A percentile compares a stretch with the other conserved stretches of the same genome.
phyloP scores from a whole-genome alignment of 2,888 invertebrate genomes.

The Epicampocera succincta region DNA sequence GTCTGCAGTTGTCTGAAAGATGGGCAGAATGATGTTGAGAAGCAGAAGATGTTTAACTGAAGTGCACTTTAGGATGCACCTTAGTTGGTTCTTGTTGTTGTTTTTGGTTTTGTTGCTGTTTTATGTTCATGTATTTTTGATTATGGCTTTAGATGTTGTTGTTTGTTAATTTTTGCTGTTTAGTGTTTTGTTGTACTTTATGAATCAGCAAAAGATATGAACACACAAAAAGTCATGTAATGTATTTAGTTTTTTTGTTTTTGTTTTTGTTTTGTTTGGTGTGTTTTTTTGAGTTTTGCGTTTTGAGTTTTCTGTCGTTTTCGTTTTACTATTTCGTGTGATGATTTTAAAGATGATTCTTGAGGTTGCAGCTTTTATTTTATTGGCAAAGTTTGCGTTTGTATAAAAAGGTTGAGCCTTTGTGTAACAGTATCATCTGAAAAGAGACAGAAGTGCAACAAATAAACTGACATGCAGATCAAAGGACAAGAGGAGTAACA shows the following conservation, averaged over 20 bases:
- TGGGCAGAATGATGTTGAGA: constrained; percentile 27
- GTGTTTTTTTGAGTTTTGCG: no score
- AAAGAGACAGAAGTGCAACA: constrained; percentile 42
- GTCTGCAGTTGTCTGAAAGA: constrained; percentile 23
- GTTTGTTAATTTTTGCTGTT: constrained; percentile 58
- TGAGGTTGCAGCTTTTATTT: constrained; percentile 49
- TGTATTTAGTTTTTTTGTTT: constrained; percentile 34
- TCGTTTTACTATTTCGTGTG: constrained; percentile 7
- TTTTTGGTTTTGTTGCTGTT: constrained; percentile 35
- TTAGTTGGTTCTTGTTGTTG: constrained; percentile 40
- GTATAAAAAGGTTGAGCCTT: constrained; percentile 59
- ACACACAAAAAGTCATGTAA: constrained; percentile 69
- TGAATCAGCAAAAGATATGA: constrained; percentile 70
- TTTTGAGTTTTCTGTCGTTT: background rate
- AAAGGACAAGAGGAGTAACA: constrained; percentile 1
- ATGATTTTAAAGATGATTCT: constrained; percentile 61
- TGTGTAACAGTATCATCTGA: constrained; percentile 43
- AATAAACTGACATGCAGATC: constrained; percentile 19
- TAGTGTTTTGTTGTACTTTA: constrained; percentile 68
- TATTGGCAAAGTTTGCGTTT: constrained; percentile 57
- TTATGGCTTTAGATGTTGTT: constrained; percentile 53
- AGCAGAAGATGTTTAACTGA: constrained; percentile 41
- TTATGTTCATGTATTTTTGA: constrained; percentile 56
- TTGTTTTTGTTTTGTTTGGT: constrained; percentile 5
- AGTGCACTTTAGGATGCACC: constrained; percentile 64